Evolutionary conservation across 2,888 invertebrate genomes (phyloP), one percentile per base, ranked within the genome.

Genomic region (Isoperla grammatica): DNA sequence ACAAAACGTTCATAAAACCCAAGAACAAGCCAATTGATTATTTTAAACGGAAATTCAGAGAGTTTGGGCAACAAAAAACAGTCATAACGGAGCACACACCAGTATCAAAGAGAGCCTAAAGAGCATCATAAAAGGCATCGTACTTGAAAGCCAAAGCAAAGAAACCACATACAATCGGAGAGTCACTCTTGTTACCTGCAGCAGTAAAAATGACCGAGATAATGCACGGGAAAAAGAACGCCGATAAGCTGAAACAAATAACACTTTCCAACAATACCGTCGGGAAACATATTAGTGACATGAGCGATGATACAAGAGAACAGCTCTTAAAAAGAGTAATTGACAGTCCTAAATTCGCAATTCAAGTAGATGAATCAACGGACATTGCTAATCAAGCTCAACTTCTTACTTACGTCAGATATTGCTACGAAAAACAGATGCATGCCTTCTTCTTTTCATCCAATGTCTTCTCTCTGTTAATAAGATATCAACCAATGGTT

Each of bases 31-130:
- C 59, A 57, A 37, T 54, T 57, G 62, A 62, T 48, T 62, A 60
- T 62, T 62, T 62, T 60, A 43, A 60, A 57, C 55, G 66, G 57
- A 62, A 56, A 53, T 63, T 63, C 17, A 56, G 64, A 40, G 63
- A 45, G 57, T 70, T 71, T 57, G 66, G 69, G 61, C 55, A 50
- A 60, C 49, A 63, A 46, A 46, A 46, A 46, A 22, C 45, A 58
- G 59, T 29, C 29, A 29, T 29, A 29, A 57, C 46, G 56, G 60
- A 64, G 64, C 59, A 63, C 35, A 39, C 43, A 35, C 59, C 43
- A 59, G 56, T 62, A 58, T 60, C 59, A 53, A 60, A 37, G 48
- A 60, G 61, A 49, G 60, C 60, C 29, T 49, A 58, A 50, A 2
- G 11, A n/a, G 46, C 46, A 12, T 46, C 20, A 19, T 20, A 22